Evolutionary conservation across 2,888 invertebrate genomes (phyloP).

Genomic region (Apodemia hepburni): DNA sequence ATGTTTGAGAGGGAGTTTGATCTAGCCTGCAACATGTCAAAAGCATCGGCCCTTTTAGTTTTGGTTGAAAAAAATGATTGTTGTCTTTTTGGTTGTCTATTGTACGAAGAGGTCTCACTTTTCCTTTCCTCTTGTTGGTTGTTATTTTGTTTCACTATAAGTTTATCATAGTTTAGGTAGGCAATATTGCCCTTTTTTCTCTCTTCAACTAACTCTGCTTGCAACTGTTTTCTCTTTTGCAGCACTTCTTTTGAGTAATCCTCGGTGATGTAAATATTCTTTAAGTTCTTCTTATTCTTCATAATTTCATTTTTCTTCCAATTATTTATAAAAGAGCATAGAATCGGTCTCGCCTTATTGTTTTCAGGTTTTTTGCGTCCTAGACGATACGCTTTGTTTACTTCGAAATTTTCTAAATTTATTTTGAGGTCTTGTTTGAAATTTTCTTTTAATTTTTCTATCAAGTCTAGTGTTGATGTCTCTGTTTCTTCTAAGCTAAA

Average conservation of each 20-base stretch:
- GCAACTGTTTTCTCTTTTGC: too few species aligned
- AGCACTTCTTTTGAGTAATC: not conserved
- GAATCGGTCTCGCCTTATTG: not conserved
- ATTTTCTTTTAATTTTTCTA: not conserved
- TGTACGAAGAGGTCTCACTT: not conserved
- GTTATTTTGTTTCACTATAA: not conserved
- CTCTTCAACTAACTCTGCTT: not conserved
- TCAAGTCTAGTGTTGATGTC: not conserved
- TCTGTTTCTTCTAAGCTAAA: not conserved
- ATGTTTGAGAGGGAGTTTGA: too few species aligned
- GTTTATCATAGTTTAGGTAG: not conserved
- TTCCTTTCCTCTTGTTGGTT: not conserved
- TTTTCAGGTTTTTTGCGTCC: not conserved
- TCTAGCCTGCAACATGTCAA: too few species aligned
- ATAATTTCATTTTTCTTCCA: not conserved
- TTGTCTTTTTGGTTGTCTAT: not conserved
- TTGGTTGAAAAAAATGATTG: not conserved
- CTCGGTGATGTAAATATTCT: not conserved
- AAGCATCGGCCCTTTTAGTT: too few species aligned
- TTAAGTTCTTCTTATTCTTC: not conserved
- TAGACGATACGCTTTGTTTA: not conserved
- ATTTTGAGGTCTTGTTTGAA: not conserved
- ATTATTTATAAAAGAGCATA: not conserved
- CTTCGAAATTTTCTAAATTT: not conserved
- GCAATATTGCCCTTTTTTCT: not conserved